Conservation (phyloP, 2,797 vertebrate species). For the Hippoglossus hippoglossus region DNA sequence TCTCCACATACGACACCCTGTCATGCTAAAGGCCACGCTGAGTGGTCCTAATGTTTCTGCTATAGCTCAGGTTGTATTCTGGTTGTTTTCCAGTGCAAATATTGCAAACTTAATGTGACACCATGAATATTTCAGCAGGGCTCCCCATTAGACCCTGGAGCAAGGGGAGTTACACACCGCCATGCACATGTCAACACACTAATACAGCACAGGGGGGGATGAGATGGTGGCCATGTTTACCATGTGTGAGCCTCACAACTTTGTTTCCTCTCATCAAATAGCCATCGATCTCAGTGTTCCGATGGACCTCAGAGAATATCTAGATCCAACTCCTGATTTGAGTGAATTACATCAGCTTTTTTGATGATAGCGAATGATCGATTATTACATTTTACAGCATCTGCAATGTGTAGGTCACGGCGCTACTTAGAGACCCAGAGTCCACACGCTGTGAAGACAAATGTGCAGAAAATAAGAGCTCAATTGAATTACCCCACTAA, state of each 20-base stretch:
- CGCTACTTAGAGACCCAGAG: constrained; percentile 27
- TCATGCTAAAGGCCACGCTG: constrained; percentile 54
- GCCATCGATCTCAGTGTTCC: neutral
- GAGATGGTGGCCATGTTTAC: constrained; percentile 25
- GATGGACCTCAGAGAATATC: neutral
- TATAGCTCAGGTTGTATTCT: constrained; percentile 58
- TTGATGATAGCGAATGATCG: constrained; percentile 20
- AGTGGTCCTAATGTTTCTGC: constrained; percentile 61
- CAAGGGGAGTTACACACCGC: constrained; percentile 51
- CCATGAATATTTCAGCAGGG: constrained; percentile 80
- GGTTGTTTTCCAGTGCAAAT: constrained; percentile 71
- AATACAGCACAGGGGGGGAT: constrained; percentile 25
- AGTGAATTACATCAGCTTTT: neutral
- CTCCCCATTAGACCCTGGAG: constrained; percentile 71
- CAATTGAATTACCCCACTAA: constrained; percentile 69
- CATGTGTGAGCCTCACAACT: constrained; percentile 4
- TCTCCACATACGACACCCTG: constrained; percentile 35
- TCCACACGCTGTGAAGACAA: constrained; percentile 39
- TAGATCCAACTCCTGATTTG: neutral
- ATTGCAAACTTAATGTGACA: constrained; percentile 80
- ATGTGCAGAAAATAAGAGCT: constrained; percentile 64
- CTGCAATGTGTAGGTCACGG: constrained; percentile 4
- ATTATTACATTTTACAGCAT: constrained; percentile 14
- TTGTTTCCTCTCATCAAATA: neutral
- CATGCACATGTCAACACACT: constrained; percentile 23